Evolutionary conservation across 2,888 invertebrate genomes (phyloP), one percentile per base, ranked within the genome.

Genomic region (Megamerina dolium): DNA sequence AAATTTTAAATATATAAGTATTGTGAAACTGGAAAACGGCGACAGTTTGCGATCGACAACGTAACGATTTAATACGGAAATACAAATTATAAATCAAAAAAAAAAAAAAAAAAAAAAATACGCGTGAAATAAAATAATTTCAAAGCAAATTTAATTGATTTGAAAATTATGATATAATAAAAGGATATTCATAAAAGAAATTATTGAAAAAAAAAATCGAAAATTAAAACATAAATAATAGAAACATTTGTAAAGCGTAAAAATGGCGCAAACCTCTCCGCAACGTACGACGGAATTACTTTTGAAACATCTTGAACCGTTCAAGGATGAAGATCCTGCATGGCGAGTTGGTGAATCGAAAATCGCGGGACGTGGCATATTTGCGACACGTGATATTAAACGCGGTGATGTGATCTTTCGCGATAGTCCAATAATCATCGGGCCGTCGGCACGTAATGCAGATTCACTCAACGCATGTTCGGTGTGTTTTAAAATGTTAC

Each of bases 341-440:
- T 86, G 86, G 84, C 74, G 66, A 46, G 72, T 87, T 38, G 71
- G 67, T 33, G 73, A 75, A 45, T 85, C 86, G 1, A 60, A 70
- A 30, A 62, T 82, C 3, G 79, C 81, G 34, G 87, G 87, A 8
- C 80, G 85, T 12, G 87, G 87, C 3, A 62, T 88, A 6, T 76
- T 87, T 54, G 83, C 87, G 8, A 77, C 73, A 1, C 74, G 79
- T 40, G 77, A 84, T 53, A 76, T 87, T 13, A 66, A 73, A 49
- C 65, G 75, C 5, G 85, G 85, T 38, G 85, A 87, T 63, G 70
- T 83, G 33, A 78, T 89, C 37, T 86, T 83, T 57, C 73, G 75
- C n/a, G 88, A 88, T 60, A 75, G 72, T 43, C 82, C 88, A 1
- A 66, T 88, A 29, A 71, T 87, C 18, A 70, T 79, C 34, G 87